Evolutionary conservation across 2,888 invertebrate species (phyloP).

Genomic region (Agriopis marginaria): DNA sequence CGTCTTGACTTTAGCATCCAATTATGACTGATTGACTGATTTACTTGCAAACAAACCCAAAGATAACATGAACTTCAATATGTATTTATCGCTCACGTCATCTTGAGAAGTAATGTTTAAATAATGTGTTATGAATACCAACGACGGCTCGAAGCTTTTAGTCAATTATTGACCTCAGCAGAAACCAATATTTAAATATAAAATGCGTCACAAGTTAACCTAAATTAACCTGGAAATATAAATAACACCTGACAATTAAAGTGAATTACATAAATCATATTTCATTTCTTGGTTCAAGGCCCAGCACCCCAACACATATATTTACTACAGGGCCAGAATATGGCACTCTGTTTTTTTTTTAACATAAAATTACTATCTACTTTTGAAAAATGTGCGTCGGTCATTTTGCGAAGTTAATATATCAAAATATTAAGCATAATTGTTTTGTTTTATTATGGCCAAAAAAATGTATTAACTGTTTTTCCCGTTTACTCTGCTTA

Average conservation of each 20-base stretch:
- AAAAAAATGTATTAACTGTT: no score
- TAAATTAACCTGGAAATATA: conserved; percentile 2
- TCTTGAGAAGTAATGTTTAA: conserved; percentile 26
- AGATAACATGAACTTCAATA: conserved; percentile 26
- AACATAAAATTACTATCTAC: no score
- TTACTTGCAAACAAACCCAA: conserved; percentile 28
- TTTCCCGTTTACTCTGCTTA: no score
- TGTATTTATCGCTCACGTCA: conserved; percentile 30
- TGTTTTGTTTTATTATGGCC: no score
- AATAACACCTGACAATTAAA: not conserved
- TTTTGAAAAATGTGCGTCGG: no score
- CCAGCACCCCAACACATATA: no score
- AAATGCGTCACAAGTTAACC: conserved; percentile 23
- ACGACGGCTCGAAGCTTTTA: conserved; percentile 20
- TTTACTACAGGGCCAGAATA: no score
- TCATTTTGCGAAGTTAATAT: no score
- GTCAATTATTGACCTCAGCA: conserved; percentile 21
- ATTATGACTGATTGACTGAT: conserved; percentile 25
- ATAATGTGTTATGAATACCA: conserved; percentile 29
- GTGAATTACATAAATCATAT: no score
- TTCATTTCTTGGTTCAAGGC: no score
- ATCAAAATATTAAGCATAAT: no score
- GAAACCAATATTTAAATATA: conserved; percentile 21
- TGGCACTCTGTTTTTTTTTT: no score
- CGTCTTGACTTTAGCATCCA: conserved; percentile 21